Conservation (phyloP, 2,113 vertebrate species). For the Trichomycterus rosablanca region DNA sequence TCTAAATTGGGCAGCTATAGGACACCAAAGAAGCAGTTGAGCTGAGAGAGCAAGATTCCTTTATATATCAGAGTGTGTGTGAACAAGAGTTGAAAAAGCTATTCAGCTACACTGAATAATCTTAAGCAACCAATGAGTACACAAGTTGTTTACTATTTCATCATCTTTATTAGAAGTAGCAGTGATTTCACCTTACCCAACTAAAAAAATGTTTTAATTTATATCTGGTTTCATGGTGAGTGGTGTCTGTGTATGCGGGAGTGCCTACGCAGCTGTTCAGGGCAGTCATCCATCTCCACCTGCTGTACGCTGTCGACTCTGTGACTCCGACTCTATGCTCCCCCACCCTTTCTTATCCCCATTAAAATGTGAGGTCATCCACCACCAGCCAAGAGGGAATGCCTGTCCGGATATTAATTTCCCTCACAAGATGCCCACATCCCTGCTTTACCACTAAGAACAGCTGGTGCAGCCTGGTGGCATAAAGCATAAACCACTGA, state of each 20-base stretch:
- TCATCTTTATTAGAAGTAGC: neutral
- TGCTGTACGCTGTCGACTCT: constrained; percentile 9
- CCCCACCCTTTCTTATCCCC: neutral
- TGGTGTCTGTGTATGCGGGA: constrained; percentile 12
- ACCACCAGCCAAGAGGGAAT: constrained; percentile 13
- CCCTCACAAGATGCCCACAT: neutral
- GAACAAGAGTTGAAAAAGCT: constrained; percentile 20
- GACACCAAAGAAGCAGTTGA: constrained; percentile 39
- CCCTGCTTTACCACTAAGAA: neutral
- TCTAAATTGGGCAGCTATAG: constrained; percentile 37
- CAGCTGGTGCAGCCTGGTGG: neutral
- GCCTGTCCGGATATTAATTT: constrained; percentile 7
- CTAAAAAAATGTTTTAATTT: neutral
- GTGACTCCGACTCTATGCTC: neutral
- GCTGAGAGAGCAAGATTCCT: constrained; percentile 40
- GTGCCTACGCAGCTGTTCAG: constrained; percentile 17
- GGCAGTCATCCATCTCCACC: constrained; percentile 34
- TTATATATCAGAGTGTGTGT: neutral
- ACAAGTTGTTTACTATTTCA: constrained; percentile 12
- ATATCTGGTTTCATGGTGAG: neutral
- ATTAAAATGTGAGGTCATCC: constrained; percentile 38
- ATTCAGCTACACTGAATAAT: neutral
- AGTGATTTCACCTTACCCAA: no score
- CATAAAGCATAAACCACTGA: neutral
- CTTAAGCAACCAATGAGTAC: no score